Conservation (phyloP, 2,797 vertebrate genomes). For the Falco novaeseelandiae region DNA sequence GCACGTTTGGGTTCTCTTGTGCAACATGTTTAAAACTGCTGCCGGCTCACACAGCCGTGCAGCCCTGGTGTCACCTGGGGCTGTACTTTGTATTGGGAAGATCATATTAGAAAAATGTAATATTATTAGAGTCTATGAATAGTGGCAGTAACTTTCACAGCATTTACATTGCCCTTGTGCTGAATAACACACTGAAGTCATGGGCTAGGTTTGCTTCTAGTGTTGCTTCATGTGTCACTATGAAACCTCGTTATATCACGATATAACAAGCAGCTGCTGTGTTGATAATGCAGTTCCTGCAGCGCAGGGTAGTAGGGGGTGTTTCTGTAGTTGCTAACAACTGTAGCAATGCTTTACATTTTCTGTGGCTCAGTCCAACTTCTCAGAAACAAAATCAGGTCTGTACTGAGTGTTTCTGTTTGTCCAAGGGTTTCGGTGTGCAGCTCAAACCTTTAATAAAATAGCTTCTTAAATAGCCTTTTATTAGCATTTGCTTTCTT, state of each 20-base stretch:
- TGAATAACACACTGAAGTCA: background rate
- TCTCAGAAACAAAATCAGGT: background rate
- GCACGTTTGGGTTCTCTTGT: fast-evolving
- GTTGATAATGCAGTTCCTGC: background rate
- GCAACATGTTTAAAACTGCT: background rate
- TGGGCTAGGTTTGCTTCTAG: background rate
- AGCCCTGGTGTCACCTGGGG: background rate
- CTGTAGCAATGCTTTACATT: background rate
- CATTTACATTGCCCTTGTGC: background rate
- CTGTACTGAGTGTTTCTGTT: background rate
- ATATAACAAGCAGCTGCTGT: background rate
- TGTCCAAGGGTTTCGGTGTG: background rate
- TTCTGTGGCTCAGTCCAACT: background rate
- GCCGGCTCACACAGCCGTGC: background rate
- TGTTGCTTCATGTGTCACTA: background rate
- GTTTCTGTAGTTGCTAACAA: background rate
- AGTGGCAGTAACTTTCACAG: background rate
- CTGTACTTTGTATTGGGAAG: background rate
- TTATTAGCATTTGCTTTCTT: background rate
- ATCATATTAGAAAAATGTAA: background rate
- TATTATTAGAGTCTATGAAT: conserved; percentile 14
- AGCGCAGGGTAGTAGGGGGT: background rate
- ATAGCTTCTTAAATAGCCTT: background rate
- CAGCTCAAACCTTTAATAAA: background rate
- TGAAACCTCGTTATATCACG: background rate